Evolutionary conservation across 2,888 invertebrate species (phyloP).

Genomic region (Caenorhabditis sp.): DNA sequence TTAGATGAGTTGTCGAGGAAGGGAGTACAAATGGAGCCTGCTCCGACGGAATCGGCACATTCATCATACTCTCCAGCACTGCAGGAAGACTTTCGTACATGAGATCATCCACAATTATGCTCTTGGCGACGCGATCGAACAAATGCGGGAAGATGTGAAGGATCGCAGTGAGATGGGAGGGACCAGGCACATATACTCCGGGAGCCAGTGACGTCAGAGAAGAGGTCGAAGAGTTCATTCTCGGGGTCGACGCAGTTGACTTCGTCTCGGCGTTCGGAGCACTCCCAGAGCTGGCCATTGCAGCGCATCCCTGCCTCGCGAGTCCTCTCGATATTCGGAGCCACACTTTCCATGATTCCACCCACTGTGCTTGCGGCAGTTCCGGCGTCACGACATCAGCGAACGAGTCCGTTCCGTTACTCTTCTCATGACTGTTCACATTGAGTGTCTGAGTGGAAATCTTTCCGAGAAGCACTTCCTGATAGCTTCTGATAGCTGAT

Average conservation of each 20-base stretch:
- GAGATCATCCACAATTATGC: constrained; percentile 62
- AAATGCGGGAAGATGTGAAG: constrained; percentile 96
- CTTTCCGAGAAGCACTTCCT: constrained; percentile 83
- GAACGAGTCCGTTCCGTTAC: constrained; percentile 44
- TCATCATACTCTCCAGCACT: constrained; percentile 83
- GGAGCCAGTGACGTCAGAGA: constrained; percentile 38
- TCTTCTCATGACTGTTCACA: constrained; percentile 65
- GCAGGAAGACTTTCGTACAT: constrained; percentile 60
- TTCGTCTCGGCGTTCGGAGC: constrained; percentile 27
- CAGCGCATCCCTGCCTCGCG: constrained; percentile 55
- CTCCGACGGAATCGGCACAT: constrained; percentile 88
- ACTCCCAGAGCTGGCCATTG: constrained; percentile 16
- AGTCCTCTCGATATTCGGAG: constrained; percentile 59
- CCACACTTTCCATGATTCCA: constrained; percentile 74
- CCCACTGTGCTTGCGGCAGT: constrained; percentile 73
- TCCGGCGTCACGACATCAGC: constrained; percentile 57
- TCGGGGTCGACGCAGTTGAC: constrained; percentile 35
- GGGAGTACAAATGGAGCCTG: constrained; percentile 88
- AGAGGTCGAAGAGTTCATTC: constrained; percentile 49
- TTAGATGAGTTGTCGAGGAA: constrained; percentile 86
- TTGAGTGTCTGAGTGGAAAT: constrained; percentile 67
- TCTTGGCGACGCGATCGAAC: constrained; percentile 81
- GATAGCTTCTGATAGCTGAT: constrained; percentile 95
- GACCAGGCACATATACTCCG: constrained; percentile 87
- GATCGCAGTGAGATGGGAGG: constrained; percentile 92